These are phyloP conservation scores for Nymphalis polychloros DNA, from an alignment of 2,888 invertebrate genomes.

Conservation along the genomic window DNA sequence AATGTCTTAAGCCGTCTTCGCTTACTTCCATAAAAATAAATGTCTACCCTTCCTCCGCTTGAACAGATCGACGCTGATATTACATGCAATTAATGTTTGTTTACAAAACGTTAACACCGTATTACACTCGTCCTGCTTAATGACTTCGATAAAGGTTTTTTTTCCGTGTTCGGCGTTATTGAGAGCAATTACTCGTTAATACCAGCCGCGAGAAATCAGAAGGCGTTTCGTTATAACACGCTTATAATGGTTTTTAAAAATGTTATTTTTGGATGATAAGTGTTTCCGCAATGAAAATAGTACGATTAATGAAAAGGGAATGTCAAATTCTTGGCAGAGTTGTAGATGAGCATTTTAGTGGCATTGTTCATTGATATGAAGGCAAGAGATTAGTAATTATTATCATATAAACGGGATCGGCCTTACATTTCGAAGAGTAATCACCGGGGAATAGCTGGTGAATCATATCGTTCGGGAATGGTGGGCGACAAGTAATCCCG, in stretches of 20 bases:
- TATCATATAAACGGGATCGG: constrained; percentile 45
- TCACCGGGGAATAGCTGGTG: constrained; percentile 51
- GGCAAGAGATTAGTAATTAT: constrained; percentile 37
- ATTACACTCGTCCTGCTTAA: constrained; percentile 20
- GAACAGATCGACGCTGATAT: constrained; percentile 49
- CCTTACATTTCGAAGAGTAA: constrained; percentile 57
- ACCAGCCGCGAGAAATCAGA: constrained; percentile 22
- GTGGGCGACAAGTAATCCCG: constrained; percentile 64
- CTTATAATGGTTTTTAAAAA: constrained; percentile 10
- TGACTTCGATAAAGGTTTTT: constrained; percentile 23
- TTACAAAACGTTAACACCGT: constrained; percentile 40
- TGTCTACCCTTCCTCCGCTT: constrained; percentile 49
- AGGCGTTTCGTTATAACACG: constrained; percentile 19
- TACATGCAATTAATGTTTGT: constrained; percentile 49
- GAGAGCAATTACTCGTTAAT: constrained; percentile 13
- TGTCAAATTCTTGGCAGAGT: constrained; percentile 17
- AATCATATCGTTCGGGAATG: constrained; percentile 54
- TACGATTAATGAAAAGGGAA: constrained; percentile 13
- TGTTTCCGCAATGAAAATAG: constrained; percentile 13
- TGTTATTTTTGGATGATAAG: constrained; percentile 11
- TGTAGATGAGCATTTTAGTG: constrained; percentile 1
- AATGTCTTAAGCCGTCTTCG: constrained; percentile 31
- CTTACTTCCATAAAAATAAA: constrained; percentile 46
- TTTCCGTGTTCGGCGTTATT: constrained; percentile 27
- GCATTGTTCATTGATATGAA: constrained; percentile 31